phyloP scores from a whole-genome alignment of 2,888 invertebrate species.

The Lepidocyrtoides sp. region DNA sequence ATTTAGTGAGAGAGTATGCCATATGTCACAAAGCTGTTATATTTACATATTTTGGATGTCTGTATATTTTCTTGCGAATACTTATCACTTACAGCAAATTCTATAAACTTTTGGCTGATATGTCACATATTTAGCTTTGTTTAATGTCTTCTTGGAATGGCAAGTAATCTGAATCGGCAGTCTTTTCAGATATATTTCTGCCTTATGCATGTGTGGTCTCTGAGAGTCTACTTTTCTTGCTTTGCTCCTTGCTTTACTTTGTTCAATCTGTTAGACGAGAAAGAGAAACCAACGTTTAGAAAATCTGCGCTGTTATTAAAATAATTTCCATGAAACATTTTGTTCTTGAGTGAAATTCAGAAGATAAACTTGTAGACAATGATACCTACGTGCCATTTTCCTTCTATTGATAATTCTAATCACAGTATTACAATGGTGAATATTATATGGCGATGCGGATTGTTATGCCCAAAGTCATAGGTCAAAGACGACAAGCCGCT shows the following conservation, averaged over 20 bases:
- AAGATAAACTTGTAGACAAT: neutral
- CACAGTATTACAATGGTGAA: neutral
- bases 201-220: slow-evolving; percentile 20
- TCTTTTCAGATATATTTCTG: neutral
- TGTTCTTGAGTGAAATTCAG: neutral
- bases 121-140: neutral
- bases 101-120: slow-evolving; percentile 48
- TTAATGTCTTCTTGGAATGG: slow-evolving; percentile 60
- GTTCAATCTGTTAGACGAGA: neutral
- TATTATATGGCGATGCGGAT: neutral
- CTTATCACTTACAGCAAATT: slow-evolving; percentile 42
- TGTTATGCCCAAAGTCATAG: neutral
- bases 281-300: neutral
- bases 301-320: neutral
- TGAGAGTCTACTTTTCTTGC: neutral
- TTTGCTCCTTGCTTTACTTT: neutral
- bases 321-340: slow-evolving; percentile 20
- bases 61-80: neutral
- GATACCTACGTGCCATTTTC: neutral
- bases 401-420: neutral
- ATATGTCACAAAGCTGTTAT: neutral
- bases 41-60: neutral
- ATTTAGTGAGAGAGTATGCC: neutral
- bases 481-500: slow-evolving; percentile 28
- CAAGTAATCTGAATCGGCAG: slow-evolving; percentile 49